Percentiles rank a stretch among this genome's conserved stretches.
Conservation (phyloP, 2,797 vertebrate species). For the Myotis planiceps region DNA sequence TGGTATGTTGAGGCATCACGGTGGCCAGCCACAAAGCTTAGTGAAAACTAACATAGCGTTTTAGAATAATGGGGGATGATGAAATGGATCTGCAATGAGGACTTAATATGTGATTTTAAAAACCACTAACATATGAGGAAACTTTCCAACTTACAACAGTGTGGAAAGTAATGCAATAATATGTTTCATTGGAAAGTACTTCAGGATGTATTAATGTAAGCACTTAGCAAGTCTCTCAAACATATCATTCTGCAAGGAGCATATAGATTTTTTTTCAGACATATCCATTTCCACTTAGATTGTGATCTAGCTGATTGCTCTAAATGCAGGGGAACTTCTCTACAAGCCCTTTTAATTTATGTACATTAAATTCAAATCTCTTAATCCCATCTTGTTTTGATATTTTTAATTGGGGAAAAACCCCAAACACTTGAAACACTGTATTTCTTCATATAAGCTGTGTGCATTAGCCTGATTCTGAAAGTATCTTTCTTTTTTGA, state of each 20-base stretch:
- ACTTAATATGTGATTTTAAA: slow-evolving; percentile 71
- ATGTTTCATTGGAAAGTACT: slow-evolving; percentile 67
- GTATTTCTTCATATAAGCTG: background rate
- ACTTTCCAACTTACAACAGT: slow-evolving; percentile 31
- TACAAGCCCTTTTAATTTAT: slow-evolving; percentile 16
- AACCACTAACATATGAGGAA: slow-evolving; percentile 53
- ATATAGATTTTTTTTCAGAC: slow-evolving; percentile 78
- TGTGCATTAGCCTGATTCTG: background rate
- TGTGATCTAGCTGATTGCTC: slow-evolving; percentile 55
- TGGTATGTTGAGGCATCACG: slow-evolving; percentile 11
- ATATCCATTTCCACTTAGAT: slow-evolving; percentile 65
- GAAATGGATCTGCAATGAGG: slow-evolving; percentile 49
- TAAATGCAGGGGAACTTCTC: slow-evolving; percentile 38
- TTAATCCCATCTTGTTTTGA: slow-evolving; percentile 43
- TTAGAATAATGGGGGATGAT: slow-evolving; percentile 57
- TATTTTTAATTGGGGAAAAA: slow-evolving; percentile 31
- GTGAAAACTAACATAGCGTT: slow-evolving; percentile 24
- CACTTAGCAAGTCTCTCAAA: slow-evolving; percentile 72
- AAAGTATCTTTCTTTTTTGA: background rate
- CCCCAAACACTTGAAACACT: background rate
- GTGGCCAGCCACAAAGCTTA: background rate
- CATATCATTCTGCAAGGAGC: slow-evolving; percentile 31
- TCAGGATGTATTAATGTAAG: slow-evolving; percentile 71
- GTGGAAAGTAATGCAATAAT: slow-evolving; percentile 61
- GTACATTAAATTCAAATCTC: slow-evolving; percentile 24